These are phyloP conservation scores for Zelleria hepariella DNA, from an alignment of 2,888 invertebrate genomes.

Conservation along the genomic window DNA sequence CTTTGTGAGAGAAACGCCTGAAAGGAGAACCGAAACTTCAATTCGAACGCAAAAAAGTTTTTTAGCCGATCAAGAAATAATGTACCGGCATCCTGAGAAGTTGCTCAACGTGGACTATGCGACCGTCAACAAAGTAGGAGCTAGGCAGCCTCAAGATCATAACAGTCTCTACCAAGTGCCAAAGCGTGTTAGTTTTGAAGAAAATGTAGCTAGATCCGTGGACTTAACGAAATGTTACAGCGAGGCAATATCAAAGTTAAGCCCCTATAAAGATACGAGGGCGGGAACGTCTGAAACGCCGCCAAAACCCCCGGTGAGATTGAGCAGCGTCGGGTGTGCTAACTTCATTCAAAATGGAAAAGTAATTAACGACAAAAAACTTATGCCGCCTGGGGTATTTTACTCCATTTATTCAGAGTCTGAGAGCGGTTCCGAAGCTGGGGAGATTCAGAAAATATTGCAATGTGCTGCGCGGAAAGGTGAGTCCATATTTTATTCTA, in stretches of 20 bases:
- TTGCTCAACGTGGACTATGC: conserved; percentile 8
- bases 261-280: neutral
- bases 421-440: conserved; percentile 81
- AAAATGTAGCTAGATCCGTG: conserved; percentile 6
- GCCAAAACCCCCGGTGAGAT: conserved; percentile 49
- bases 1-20: conserved; percentile 43
- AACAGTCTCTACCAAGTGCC: conserved; percentile 21
- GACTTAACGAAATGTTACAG: neutral
- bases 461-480: conserved; percentile 34
- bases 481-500: too few species aligned
- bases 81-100: conserved; percentile 45
- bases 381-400: conserved; percentile 19
- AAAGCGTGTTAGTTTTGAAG: conserved; percentile 50
- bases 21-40: conserved; percentile 46
- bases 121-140: neutral
- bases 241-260: neutral
- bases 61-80: conserved; percentile 30
- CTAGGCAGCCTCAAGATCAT: conserved; percentile 16
- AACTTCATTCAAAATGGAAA: conserved; percentile 19
- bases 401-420: conserved; percentile 68
- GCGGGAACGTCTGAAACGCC: conserved; percentile 22
- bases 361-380: conserved; percentile 27
- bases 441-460: conserved; percentile 78
- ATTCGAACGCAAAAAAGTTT: conserved; percentile 30
- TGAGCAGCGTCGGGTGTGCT: conserved; percentile 42